Evolutionary conservation across 1,140 invertebrate species (phyloP), one percentile per base, ranked within the genome.

Genomic region (Aphelenchoides besseyi): DNA sequence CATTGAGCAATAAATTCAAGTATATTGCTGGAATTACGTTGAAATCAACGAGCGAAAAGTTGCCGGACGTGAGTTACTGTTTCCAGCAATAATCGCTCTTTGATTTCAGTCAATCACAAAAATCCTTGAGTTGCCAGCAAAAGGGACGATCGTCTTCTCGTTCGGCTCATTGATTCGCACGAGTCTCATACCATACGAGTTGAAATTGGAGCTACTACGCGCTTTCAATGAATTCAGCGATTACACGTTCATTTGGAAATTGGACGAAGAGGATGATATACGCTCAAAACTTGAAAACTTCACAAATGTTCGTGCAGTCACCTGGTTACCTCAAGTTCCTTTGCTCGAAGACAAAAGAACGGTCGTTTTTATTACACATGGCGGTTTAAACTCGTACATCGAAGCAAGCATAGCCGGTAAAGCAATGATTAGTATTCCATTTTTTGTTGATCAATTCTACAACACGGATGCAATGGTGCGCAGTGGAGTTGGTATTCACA

Each of bases 321-420:
- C 5, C 55, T 59, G 55, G 55, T 29, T 59, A 33, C 26, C 26
- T 5, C 55, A 59, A 33, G 23, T 29, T 29, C 5, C 55, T 8
- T 8, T 59, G 55, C 55, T 59, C 26, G 18, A 59, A 5, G 55
- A 59, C 32, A 28, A 28, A 29, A 5, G 55, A 5, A 23, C 23
- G 16, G 12, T 8, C 5, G 26, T 18, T 28, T 59, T 59, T 18
- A 33, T 59, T 23, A 59, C 55, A 8, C 55, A 59, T 23, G 32
- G 91, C 2, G 92, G 92, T 12, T 84, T 92, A 2, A 86, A 92
- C 57, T 91, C 90, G 71, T 89, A 91, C 85, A 90, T 90, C 79
- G 92, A 93, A 81, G 90, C 91, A 0, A 90, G 91, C 3, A 92
- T 90, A 80, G 90, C 91, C 78, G 91, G 90, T 8, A 89, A 91